A percentile compares a stretch with the other conserved stretches of the same genome.
Evolutionary conservation across 30 jellyfish, hydroid and myxozoan species (phyloP).

Genomic region (Hydractinia echinata): DNA sequence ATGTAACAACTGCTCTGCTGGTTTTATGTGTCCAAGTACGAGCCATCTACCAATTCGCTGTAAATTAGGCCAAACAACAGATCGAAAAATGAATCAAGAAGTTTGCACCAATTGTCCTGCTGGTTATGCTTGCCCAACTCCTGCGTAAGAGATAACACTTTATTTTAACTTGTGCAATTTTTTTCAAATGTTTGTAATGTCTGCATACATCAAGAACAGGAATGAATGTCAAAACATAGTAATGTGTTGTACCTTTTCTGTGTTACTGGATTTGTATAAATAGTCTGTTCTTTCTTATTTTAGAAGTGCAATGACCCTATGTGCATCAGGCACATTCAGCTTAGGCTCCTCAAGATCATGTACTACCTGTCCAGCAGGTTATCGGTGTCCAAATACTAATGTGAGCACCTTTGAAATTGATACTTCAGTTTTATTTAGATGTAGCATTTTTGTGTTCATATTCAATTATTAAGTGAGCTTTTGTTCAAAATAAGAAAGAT

Average conservation of each 20-base stretch:
- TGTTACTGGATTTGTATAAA: no score
- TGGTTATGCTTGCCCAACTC: conserved; percentile 68
- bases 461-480: background rate
- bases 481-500: no score
- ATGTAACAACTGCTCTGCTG: conserved; percentile 36
- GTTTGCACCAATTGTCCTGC: conserved; percentile 79
- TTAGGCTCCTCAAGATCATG: conserved; percentile 67
- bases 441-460: background rate
- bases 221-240: background rate
- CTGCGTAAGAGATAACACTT: conserved; percentile 58
- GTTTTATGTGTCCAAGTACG: conserved; percentile 40
- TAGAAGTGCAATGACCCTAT: conserved; percentile 48
- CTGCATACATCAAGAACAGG: no score
- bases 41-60: conserved; percentile 55
- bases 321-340: conserved; percentile 71
- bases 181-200: background rate
- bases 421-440: background rate
- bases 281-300: background rate
- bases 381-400: conserved; percentile 64
- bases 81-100: conserved; percentile 52
- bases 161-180: background rate
- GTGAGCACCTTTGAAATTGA: conserved; percentile 20
- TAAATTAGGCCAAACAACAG: conserved; percentile 84
- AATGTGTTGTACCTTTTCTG: background rate
- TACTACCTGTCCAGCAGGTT: conserved; percentile 93